These are phyloP conservation scores for Theristus sp. DNA, from an alignment of 2,888 invertebrate genomes.

Conservation along the genomic window DNA sequence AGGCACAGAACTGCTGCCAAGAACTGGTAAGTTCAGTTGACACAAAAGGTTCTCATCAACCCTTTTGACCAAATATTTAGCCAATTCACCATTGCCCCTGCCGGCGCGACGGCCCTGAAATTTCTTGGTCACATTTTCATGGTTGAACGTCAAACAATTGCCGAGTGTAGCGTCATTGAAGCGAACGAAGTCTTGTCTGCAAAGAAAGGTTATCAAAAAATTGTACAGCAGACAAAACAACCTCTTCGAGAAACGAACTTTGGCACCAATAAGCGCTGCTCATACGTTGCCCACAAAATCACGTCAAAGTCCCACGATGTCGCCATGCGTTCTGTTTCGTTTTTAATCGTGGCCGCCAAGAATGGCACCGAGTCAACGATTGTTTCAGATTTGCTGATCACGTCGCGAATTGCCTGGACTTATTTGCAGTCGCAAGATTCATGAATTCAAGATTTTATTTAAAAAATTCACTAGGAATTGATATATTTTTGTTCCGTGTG, in stretches of 20 bases:
- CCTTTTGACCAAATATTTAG: too few relatives aligned
- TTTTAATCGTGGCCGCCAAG: slow-evolving; percentile 9
- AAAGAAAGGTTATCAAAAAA: too few relatives aligned
- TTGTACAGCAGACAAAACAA: too few relatives aligned
- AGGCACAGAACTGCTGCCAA: too few relatives aligned
- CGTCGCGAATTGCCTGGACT: slow-evolving; percentile 8
- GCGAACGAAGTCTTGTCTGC: slow-evolving; percentile 9
- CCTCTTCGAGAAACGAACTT: too few relatives aligned
- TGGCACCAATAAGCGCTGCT: too few relatives aligned
- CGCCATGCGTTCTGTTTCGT: slow-evolving; percentile 6
- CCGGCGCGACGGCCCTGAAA: slow-evolving; percentile 10
- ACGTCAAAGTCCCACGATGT: slow-evolving; percentile 13
- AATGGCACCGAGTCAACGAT: slow-evolving; percentile 16
- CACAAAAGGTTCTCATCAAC: too few relatives aligned
- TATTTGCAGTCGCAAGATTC: not conserved
- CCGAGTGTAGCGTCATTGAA: slow-evolving; percentile 15
- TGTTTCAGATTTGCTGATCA: slow-evolving; percentile 12
- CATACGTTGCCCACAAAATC: slow-evolving; percentile 15
- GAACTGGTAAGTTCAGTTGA: too few relatives aligned
- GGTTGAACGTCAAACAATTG: slow-evolving; percentile 17
- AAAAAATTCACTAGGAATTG: too few relatives aligned
- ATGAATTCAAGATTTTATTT: too few relatives aligned
- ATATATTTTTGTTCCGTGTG: too few relatives aligned
- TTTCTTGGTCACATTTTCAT: slow-evolving; percentile 7
- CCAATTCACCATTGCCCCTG: not conserved